phyloP scores from a whole-genome alignment of 2,888 invertebrate genomes.

The Lasioglossum marginatum region DNA sequence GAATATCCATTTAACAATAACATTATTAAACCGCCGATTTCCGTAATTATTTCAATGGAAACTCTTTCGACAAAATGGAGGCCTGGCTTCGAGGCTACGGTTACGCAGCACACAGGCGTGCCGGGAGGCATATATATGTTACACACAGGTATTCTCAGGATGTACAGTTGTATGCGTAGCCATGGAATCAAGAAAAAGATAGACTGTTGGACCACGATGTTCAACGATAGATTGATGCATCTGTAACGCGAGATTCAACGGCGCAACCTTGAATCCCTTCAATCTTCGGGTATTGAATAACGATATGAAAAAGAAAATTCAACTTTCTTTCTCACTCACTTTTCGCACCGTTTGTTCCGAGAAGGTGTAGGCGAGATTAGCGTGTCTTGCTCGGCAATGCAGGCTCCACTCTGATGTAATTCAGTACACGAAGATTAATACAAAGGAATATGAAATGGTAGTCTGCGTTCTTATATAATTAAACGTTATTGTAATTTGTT shows the following conservation, averaged over 20 bases:
- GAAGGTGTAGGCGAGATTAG: conserved; percentile 9
- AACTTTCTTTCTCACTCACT: not conserved
- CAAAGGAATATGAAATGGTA: not conserved
- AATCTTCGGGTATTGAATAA: conserved; percentile 30
- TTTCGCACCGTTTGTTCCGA: not conserved
- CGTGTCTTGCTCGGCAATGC: not conserved
- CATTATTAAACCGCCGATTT: not conserved
- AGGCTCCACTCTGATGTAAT: not conserved
- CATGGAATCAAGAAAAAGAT: conserved; percentile 38
- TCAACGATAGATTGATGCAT: conserved; percentile 49
- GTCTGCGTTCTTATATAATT: too few relatives aligned
- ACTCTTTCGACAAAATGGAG: conserved; percentile 48
- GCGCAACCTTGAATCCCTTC: conserved; percentile 62
- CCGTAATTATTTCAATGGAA: not conserved
- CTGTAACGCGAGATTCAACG: conserved; percentile 65
- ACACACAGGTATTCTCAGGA: conserved; percentile 44
- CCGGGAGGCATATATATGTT: conserved; percentile 35
- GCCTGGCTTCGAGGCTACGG: conserved; percentile 74
- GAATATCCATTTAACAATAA: not conserved
- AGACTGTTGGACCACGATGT: conserved; percentile 30
- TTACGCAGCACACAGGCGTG: conserved; percentile 67
- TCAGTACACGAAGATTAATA: not conserved
- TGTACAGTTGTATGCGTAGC: conserved; percentile 16
- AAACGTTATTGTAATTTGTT: not conserved
- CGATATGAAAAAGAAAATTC: conserved; percentile 16